Evolutionary conservation across 2,888 invertebrate genomes (phyloP), one percentile per base, ranked within the genome.

Genomic region (Incurvaria masculella): DNA sequence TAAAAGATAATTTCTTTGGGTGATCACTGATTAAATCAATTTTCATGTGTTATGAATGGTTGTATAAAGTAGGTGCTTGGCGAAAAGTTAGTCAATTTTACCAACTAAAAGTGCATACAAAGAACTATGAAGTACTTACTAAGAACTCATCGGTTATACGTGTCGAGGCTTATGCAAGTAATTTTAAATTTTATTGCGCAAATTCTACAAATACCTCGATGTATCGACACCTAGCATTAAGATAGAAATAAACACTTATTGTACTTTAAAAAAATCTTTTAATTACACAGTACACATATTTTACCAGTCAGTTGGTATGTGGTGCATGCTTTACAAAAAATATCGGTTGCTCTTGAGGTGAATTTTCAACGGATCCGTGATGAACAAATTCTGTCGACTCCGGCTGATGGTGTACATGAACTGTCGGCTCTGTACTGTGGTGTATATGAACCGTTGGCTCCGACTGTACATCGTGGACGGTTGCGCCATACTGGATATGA

Each of bases 31-130:
- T 42, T 42, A 19, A 18, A 18, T 42, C 18, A 42, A 19, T 19
- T 18, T 42, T 17, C 11, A 14, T 14, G 27, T 14, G 11, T 14
- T 27, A 14, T 63, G 60, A 71, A 70, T 65, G 75, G 68, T 74
- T 74, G 75, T 74, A 73, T 69, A 61, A 68, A 65, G 63, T 76
- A 76, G 75, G 76, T 74, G 76, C 76, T 78, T 76, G 69, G 66
- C 73, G 61, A 65, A 69, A 62, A 65, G 68, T 68, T 64, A 62
- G 76, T 76, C 76, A 76, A 78, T 76, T 78, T 71, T 64, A 66
- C 66, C 56, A 62, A 60, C 72, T 64, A 20, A 27, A 46, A 42
- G 20, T 40, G 41, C 2, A 43, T 21, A 6, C 8, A 61, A 56
- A 49, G 48, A 54, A 44, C 39, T 44, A 54, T 56, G 51, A 61